Percentiles rank a stretch among this genome's conserved stretches.
Conservation (phyloP, 2,888 invertebrate species). For the Seladonia tumulorum region DNA sequence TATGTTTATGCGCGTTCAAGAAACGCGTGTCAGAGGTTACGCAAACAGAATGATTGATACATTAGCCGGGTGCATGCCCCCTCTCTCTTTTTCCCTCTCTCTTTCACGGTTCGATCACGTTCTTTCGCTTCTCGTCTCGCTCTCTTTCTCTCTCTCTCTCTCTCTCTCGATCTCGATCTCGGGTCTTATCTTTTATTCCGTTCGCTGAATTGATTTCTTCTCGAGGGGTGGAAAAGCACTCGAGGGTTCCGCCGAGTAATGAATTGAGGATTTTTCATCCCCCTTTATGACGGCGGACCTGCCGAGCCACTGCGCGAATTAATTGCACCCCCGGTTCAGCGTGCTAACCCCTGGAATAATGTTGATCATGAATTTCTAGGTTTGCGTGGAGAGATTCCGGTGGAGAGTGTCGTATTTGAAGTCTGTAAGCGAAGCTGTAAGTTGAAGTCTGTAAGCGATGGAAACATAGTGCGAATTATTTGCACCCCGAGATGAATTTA, state of each 20-base stretch:
- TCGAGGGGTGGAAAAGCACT: slow-evolving; percentile 20
- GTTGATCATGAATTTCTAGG: background rate
- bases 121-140: slow-evolving; percentile 25
- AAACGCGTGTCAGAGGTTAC: slow-evolving; percentile 80
- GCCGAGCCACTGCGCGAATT: slow-evolving; percentile 23
- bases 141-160: slow-evolving; percentile 46
- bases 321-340: slow-evolving; percentile 10
- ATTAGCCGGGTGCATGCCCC: slow-evolving; percentile 75
- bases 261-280: slow-evolving; percentile 66
- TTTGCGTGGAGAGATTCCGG: background rate
- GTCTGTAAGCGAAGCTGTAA: no score
- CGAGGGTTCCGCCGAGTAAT: slow-evolving; percentile 62
- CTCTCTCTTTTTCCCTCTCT: slow-evolving; percentile 9
- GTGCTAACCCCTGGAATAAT: background rate
- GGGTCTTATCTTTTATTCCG: slow-evolving; percentile 77
- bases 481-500: no score
- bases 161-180: background rate
- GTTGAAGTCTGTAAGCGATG: no score
- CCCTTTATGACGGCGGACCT: slow-evolving; percentile 53
- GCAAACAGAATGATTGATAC: slow-evolving; percentile 83
- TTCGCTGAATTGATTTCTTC: slow-evolving; percentile 72
- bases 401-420: no score
- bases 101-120: background rate
- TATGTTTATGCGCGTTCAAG: slow-evolving; percentile 58
- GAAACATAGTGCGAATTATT: no score